Evolutionary conservation across 2,888 invertebrate genomes (phyloP), one percentile per base, ranked within the genome.

Genomic region (Cheilosia scutellata): DNA sequence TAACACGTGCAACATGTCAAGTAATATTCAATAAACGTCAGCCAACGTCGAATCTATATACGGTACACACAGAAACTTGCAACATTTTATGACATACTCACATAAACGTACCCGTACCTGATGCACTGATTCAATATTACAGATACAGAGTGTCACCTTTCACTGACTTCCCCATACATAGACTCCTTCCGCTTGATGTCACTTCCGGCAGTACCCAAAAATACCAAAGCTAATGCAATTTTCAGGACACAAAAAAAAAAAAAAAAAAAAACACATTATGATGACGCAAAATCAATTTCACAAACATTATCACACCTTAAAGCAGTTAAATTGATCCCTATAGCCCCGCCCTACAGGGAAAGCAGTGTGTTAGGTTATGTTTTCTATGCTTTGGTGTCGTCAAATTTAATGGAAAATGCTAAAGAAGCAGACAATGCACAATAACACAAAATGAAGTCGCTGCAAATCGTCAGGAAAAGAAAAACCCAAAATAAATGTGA

Each of bases 261-360:
- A 2, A 49, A 42, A 51, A n/a, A n/a, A n/a, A n/a, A 62, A 62
- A 62, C 40, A 0, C 25, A 6, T 29, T 76, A 51, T 51, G 66
- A 60, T 60, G 60, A 68, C 66, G 68, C 20, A 66, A 76, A 66
- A 76, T 76, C 76, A 76, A 76, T 76, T 76, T 76, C 58, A 76
- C 76, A 58, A 68, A 60, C 66, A 76, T 76, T 76, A 68, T 76
- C 76, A 76, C 76, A 76, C 51, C 44, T 7, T 51, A 31, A 42
- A 68, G 66, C 66, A 40, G 65, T 76, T 76, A 66, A 75, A 57
- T 6, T 49, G 66, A 68, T 60, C 58, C 42, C 25, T 51, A 20
- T 20, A 20, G 20, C 20, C 66, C 20, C 42, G 13, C n/a, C n/a
- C 0, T 44, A 7, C 7, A 58, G 31, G 44, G 51, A 60, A 16